Evolutionary conservation across 1,140 invertebrate species (phyloP).

Genomic region (Drosophila hydei): DNA sequence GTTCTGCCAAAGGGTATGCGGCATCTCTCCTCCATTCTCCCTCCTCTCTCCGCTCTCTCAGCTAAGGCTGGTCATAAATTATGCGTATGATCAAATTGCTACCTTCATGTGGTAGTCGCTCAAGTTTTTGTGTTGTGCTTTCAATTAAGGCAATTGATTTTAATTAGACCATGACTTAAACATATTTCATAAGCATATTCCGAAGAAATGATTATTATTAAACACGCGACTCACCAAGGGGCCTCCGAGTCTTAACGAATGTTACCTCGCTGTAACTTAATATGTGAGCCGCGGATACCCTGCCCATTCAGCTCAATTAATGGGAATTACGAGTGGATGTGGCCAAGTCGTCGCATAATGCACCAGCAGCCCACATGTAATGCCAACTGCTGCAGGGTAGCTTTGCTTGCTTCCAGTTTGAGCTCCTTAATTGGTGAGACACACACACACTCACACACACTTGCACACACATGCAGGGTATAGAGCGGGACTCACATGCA

Average conservation of each 20-base stretch:
- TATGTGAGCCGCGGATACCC: conserved; percentile 41
- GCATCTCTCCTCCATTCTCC: neutral
- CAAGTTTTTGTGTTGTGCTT: conserved; percentile 65
- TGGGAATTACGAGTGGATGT: conserved; percentile 58
- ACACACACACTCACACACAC: conserved; percentile 14
- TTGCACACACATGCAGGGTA: conserved; percentile 5
- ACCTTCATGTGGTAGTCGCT: conserved; percentile 67
- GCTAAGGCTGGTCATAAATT: conserved; percentile 55
- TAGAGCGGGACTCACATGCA: conserved; percentile 46
- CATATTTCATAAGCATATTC: conserved; percentile 66
- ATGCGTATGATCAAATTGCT: conserved; percentile 76
- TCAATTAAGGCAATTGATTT: conserved; percentile 82
- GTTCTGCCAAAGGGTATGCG: conserved; percentile 25
- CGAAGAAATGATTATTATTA: conserved; percentile 80
- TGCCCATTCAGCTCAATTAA: conserved; percentile 72
- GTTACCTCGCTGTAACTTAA: conserved; percentile 69
- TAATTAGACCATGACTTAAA: conserved; percentile 80
- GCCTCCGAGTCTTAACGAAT: conserved; percentile 14
- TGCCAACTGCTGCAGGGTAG: conserved; percentile 63
- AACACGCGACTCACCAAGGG: conserved; percentile 63
- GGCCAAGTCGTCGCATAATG: conserved; percentile 66
- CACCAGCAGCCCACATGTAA: conserved; percentile 72
- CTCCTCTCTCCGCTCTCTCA: neutral
- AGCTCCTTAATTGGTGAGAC: conserved; percentile 66
- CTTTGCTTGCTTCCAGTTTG: conserved; percentile 21